Base-by-base conservation (phyloP, 2,797 vertebrate species). In the Bucorvus abyssinicus region DNA sequence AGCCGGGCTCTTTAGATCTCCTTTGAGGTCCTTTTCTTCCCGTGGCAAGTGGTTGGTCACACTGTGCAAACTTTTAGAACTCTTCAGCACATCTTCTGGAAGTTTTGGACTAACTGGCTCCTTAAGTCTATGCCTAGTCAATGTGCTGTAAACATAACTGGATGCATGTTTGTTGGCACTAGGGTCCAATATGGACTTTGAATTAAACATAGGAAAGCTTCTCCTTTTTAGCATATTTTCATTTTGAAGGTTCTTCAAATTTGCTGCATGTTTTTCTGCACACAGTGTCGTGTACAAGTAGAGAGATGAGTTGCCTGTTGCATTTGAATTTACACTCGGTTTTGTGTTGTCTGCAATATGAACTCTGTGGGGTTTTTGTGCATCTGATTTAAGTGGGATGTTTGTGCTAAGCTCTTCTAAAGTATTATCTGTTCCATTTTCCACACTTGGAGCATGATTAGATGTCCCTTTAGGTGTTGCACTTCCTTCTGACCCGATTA, bases 131-230 rank as follows among this genome's bases (percentile, higher is more conserved):
- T 96, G 90, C 95, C 98, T 98, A 32, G 98, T 98, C 47, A 99
- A 96, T 23, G 98, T 99, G 65, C 98, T 97, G 69, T 99, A 99
- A 26, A 97, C 68, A 7, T 98, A 97, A 68, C 97, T 96, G 63
- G 97, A 97, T 36, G 96, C 17, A 76, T 98, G 97, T 83, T 97
- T 98, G 70, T 94, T 97, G 22, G 95, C 92, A 86, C 85, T 88
- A 13, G 97, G 97, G 82, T 97, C 96, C 71, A 98, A 38, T 71
- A 97, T 96, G 69, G 96, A 98, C 75, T 96, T 97, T 19, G 97
- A 97, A 67, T 98, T 98, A 97, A 98, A 98, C 85, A 98, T 97
- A 32, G 99, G 99, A 71, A 98, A 96, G 97, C 98, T 99, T 89
- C 98, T 97, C 70, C 98, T 98, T 95, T 98, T 99, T 29, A 98